phyloP scores from a whole-genome alignment of 2,113 vertebrate species.

The Dolichallabes microphthalmus region DNA sequence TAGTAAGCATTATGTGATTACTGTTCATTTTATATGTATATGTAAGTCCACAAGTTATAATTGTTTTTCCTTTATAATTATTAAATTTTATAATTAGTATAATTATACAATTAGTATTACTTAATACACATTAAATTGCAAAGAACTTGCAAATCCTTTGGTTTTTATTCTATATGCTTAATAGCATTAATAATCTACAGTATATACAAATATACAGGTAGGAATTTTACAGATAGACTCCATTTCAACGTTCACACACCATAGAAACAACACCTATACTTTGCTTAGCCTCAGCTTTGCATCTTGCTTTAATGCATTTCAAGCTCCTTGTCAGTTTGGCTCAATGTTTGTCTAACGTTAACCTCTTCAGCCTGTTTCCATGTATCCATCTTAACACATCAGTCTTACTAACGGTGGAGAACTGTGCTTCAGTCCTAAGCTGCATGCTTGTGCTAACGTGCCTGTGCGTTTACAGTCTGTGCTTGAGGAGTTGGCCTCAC shows the following conservation, averaged over 20 bases:
- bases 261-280: not conserved
- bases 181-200: not conserved
- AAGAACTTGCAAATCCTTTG: not conserved
- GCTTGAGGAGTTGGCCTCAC: constrained; percentile 91
- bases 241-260: not conserved
- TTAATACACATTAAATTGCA: not conserved
- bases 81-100: too few relatives aligned
- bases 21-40: not conserved
- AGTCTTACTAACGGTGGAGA: constrained; percentile 31
- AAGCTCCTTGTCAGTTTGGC: constrained; percentile 10
- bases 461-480: constrained; percentile 79
- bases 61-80: not conserved
- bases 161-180: not conserved
- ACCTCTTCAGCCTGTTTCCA: constrained; percentile 13
- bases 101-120: not conserved
- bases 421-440: constrained; percentile 27
- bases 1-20: not conserved
- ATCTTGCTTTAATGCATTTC: constrained; percentile 26
- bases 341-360: not conserved
- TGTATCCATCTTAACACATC: constrained; percentile 32
- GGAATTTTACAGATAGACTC: not conserved
- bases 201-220: not conserved
- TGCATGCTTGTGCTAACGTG: constrained; percentile 46
- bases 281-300: constrained; percentile 16
- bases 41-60: not conserved